phyloP scores from a whole-genome alignment of 2,797 vertebrate genomes.

The Acropternis orthonyx region DNA sequence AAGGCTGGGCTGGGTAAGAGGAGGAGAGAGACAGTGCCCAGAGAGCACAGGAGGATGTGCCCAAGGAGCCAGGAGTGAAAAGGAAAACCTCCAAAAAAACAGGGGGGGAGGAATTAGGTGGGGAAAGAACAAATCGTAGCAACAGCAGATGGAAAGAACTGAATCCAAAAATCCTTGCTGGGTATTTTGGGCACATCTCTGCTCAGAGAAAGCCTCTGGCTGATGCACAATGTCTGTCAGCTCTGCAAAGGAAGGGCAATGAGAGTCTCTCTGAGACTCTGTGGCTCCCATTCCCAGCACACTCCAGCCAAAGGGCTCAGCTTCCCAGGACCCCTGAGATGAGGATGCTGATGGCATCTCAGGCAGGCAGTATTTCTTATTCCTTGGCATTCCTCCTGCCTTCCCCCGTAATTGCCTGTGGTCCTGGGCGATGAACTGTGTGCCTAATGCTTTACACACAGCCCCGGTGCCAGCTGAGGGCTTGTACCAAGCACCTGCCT shows the following conservation, averaged over 20 bases:
- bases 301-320: background rate
- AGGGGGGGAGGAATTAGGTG: background rate
- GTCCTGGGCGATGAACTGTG: background rate
- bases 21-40: background rate
- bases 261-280: background rate
- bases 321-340: background rate
- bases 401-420: fast-evolving
- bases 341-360: background rate
- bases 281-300: background rate
- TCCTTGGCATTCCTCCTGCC: background rate
- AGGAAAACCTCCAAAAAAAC: background rate
- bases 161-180: background rate
- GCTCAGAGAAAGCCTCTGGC: conserved; percentile 2
- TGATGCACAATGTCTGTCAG: background rate
- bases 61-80: background rate
- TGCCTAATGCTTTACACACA: background rate
- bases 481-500: background rate
- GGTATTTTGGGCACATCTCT: conserved; percentile 2
- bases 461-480: background rate
- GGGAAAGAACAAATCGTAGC: background rate
- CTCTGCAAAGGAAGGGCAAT: background rate
- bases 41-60: background rate
- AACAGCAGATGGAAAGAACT: background rate
- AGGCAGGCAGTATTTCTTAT: background rate
- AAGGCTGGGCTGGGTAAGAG: background rate